A percentile compares a stretch with the other conserved stretches of the same genome.
phyloP scores from a whole-genome alignment of 2,113 vertebrate genomes.

The Zootoca vivipara region DNA sequence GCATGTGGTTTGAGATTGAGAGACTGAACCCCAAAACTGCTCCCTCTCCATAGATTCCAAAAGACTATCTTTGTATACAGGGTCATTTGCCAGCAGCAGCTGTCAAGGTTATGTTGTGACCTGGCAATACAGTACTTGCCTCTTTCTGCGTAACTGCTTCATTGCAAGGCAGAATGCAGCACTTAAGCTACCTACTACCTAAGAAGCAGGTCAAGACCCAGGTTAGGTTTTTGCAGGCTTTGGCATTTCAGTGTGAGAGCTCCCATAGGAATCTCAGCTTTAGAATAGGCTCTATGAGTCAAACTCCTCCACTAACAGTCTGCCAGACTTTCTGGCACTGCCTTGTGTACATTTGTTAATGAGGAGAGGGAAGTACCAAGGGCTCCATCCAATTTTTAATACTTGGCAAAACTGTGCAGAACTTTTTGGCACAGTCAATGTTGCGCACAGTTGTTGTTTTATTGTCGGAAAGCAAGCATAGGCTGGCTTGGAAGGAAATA shows the following conservation, averaged over 20 bases:
- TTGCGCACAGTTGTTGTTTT: conserved; percentile 44
- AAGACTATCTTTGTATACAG: not conserved
- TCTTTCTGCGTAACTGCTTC: not conserved
- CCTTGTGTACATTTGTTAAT: conserved; percentile 49
- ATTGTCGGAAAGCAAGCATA: conserved; percentile 32
- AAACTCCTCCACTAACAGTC: conserved; percentile 1
- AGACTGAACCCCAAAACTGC: not conserved
- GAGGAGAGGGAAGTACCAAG: conserved; percentile 21
- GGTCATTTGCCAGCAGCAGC: not conserved
- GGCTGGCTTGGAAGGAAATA: conserved; percentile 20
- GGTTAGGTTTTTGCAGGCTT: not conserved
- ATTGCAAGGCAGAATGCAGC: not conserved
- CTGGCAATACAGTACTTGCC: no score
- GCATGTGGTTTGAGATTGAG: not conserved
- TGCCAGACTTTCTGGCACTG: not conserved
- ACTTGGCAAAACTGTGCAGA: conserved; percentile 30
- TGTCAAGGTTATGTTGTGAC: not conserved
- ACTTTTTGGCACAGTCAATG: conserved; percentile 17
- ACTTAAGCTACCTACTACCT: not conserved
- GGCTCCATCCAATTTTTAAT: conserved; percentile 42
- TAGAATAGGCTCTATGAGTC: not conserved
- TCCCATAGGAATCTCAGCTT: not conserved
- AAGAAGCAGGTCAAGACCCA: not conserved
- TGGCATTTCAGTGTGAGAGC: not conserved
- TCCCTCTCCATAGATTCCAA: not conserved